Percentiles rank a stretch among this genome's conserved stretches.
Conservation (phyloP, 1,140 invertebrate genomes). For the Kradibia gibbosae region DNA sequence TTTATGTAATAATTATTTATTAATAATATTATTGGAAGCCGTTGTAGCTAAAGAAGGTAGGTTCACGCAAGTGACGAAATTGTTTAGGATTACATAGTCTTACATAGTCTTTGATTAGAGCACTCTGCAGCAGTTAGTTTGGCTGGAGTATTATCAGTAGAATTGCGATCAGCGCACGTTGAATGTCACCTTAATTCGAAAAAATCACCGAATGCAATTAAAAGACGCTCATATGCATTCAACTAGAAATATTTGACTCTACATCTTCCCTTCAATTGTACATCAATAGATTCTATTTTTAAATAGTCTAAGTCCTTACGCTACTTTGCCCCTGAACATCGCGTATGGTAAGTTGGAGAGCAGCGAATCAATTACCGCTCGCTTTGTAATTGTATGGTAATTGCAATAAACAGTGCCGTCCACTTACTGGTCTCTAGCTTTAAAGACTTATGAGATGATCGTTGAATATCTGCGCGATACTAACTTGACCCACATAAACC, state of each 20-base stretch:
- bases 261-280: neutral
- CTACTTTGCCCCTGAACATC: neutral
- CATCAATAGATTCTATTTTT: neutral
- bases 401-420: neutral
- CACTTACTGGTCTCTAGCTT: neutral
- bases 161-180: no score
- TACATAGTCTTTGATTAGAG: no score
- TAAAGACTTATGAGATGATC: no score
- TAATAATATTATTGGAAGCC: no score
- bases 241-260: neutral
- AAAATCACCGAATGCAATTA: neutral
- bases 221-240: neutral
- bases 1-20: no score
- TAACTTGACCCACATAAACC: slow-evolving; percentile 21
- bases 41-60: no score
- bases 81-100: no score
- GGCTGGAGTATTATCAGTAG: no score
- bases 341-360: neutral
- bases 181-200: neutral
- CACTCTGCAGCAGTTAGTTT: no score
- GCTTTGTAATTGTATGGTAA: slow-evolving; percentile 16
- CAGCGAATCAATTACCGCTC: slow-evolving; percentile 20
- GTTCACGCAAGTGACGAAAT: no score
- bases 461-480: neutral
- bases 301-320: neutral